A percentile compares a stretch with the other conserved stretches of the same genome.
phyloP scores from a whole-genome alignment of 2,797 vertebrate genomes.

The Oreortyx pictus region DNA sequence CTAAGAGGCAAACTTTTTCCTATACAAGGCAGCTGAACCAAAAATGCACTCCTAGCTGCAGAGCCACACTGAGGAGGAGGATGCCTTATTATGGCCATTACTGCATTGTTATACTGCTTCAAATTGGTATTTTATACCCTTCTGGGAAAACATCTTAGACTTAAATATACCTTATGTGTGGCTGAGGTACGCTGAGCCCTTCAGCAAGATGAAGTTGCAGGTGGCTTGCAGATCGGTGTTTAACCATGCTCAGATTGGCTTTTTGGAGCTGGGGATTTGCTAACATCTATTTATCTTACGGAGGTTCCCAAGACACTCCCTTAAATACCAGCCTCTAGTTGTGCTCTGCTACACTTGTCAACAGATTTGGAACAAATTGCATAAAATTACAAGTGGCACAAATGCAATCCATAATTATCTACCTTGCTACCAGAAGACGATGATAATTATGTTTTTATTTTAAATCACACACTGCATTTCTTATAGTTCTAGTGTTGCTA shows the following conservation, averaged over 20 bases:
- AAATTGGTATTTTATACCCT: neutral
- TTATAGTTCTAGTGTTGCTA: constrained; percentile 21
- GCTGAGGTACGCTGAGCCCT: constrained; percentile 6
- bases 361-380: constrained; percentile 73
- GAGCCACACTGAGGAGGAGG: neutral
- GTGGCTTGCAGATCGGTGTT: neutral
- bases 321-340: constrained; percentile 5
- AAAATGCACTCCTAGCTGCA: neutral
- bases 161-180: neutral
- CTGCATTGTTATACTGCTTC: neutral
- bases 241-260: neutral
- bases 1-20: neutral
- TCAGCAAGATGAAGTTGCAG: constrained; percentile 35
- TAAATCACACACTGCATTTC: constrained; percentile 24
- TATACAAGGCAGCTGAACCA: constrained; percentile 25
- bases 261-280: neutral
- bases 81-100: neutral
- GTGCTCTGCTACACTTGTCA: constrained; percentile 35
- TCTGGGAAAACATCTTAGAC: constrained; percentile 46
- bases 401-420: constrained; percentile 48
- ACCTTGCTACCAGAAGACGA: constrained; percentile 37
- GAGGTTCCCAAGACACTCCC: constrained; percentile 52
- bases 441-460: constrained; percentile 48
- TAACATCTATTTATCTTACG: constrained; percentile 53
- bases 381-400: constrained; percentile 57